Evolutionary conservation across 2,888 invertebrate genomes (phyloP).

Genomic region (Calliphora vomitoria): DNA sequence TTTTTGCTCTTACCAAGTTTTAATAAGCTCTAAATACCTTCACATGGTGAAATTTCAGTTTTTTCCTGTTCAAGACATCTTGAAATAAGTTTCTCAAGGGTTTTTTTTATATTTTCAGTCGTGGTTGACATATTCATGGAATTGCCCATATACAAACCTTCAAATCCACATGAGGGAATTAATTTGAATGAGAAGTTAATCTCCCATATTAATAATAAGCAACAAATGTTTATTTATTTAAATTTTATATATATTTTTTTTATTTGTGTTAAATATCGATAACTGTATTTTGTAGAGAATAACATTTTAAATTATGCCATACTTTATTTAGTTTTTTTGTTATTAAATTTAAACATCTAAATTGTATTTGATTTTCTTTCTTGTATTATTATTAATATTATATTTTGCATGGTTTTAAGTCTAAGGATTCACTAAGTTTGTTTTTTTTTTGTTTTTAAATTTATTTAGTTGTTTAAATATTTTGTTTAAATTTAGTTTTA

Average conservation of each 20-base stretch:
- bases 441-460: slow-evolving; percentile 59
- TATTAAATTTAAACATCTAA: slow-evolving; percentile 62
- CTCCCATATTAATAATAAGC: neutral
- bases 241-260: slow-evolving; percentile 28
- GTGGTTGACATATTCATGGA: too few relatives aligned
- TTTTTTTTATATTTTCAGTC: too few relatives aligned
- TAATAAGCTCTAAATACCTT: too few relatives aligned
- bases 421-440: slow-evolving; percentile 67
- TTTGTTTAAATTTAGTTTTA: slow-evolving; percentile 21
- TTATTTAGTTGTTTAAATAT: slow-evolving; percentile 16
- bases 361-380: slow-evolving; percentile 45
- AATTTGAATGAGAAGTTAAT: neutral
- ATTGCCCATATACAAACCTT: too few relatives aligned
- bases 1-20: too few relatives aligned
- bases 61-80: too few relatives aligned
- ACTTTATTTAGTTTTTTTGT: neutral
- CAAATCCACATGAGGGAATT: neutral
- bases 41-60: too few relatives aligned
- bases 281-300: slow-evolving; percentile 56
- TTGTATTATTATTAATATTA: slow-evolving; percentile 5
- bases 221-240: neutral
- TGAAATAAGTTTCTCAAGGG: too few relatives aligned
- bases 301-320: slow-evolving; percentile 58
- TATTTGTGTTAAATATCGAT: slow-evolving; percentile 68
- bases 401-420: slow-evolving; percentile 40